These are phyloP conservation scores for Barbus barbus DNA, from an alignment of 2,113 vertebrate genomes.

Conservation along the genomic window DNA sequence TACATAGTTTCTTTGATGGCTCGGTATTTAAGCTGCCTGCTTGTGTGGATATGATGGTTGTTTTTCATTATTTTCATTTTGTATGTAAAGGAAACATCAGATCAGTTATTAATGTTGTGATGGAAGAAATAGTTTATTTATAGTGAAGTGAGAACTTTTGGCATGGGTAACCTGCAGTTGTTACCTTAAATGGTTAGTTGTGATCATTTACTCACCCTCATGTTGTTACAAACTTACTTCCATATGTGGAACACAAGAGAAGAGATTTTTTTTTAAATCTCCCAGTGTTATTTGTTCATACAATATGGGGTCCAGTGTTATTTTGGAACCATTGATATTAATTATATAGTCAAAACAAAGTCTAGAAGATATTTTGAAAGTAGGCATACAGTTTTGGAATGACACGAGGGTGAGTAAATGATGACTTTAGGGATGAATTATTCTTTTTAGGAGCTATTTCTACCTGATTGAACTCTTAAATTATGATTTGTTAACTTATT, in stretches of 20 bases:
- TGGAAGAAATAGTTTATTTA: constrained; percentile 27
- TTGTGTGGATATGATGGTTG: constrained; percentile 11
- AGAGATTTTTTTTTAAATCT: not conserved
- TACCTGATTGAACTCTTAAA: not conserved
- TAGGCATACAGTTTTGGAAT: not conserved
- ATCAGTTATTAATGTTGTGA: not conserved
- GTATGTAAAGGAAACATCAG: constrained; percentile 39
- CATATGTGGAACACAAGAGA: not conserved
- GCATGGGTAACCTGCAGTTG: not conserved
- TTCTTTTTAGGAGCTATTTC: not conserved
- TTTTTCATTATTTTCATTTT: not conserved
- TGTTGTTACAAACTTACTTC: not conserved
- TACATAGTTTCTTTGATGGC: not conserved
- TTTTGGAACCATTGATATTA: not conserved
- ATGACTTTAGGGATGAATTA: not conserved
- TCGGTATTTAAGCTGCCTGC: not conserved
- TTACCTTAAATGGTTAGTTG: not conserved
- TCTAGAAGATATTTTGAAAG: not conserved
- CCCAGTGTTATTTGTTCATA: not conserved
- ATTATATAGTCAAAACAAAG: not conserved
- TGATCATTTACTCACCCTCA: not conserved
- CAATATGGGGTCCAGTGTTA: not conserved
- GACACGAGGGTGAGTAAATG: not conserved
- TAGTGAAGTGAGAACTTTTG: not conserved
- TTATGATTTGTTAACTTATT: not conserved